phyloP scores from a whole-genome alignment of 2,797 vertebrate species.

The Sarcophilus harrisii region DNA sequence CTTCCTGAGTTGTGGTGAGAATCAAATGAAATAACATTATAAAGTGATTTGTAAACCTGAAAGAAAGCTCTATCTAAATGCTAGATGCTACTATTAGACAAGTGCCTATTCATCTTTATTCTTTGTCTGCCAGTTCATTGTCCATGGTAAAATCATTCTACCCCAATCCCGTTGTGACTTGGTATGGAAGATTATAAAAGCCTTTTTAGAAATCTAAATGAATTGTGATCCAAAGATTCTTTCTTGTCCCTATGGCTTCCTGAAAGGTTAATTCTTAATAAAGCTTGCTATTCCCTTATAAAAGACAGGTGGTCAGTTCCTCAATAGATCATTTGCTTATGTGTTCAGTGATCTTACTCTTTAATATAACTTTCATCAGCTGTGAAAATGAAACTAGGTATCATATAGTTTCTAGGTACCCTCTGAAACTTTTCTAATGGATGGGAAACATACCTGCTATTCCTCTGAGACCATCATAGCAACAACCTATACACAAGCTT shows the following conservation, averaged over 20 bases:
- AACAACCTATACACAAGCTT: not conserved
- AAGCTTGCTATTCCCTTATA: not conserved
- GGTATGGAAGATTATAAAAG: not conserved
- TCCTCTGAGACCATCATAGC: not conserved
- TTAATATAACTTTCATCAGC: not conserved
- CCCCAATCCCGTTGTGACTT: not conserved
- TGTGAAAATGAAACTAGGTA: not conserved
- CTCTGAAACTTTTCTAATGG: not conserved
- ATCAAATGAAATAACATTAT: not conserved
- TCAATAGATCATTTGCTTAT: not conserved
- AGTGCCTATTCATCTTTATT: not conserved
- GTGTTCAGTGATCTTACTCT: not conserved
- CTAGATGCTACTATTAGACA: not conserved
- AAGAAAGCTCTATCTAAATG: not conserved
- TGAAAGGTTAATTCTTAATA: not conserved
- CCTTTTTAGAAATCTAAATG: not conserved
- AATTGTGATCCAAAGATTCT: not conserved
- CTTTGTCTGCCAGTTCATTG: not conserved
- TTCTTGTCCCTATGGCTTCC: not conserved
- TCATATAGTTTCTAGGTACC: not conserved
- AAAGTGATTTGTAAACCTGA: not conserved
- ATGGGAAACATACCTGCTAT: not conserved
- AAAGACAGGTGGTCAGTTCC: not conserved
- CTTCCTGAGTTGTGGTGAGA: not conserved
- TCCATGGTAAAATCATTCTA: not conserved